Base-by-base conservation (phyloP, 1,140 invertebrate genomes). In the Lepidurus couesii region DNA sequence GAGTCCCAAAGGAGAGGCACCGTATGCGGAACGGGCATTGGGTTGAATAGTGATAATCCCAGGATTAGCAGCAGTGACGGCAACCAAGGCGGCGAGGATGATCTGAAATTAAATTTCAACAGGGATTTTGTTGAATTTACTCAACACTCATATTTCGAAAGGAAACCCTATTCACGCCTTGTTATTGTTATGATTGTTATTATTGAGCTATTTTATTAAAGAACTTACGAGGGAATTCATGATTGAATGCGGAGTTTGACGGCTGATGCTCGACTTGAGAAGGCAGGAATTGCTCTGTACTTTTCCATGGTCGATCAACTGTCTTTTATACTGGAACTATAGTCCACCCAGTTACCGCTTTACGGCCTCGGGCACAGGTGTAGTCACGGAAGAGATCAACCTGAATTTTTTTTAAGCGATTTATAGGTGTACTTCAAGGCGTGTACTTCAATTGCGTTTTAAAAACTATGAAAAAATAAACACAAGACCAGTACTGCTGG, bases 151-250 rank as follows among this genome's bases (percentile, higher is more conserved):
- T 65, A 65, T 65, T 65, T 21, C 13, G 47, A 65, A 6, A n/a
- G 6, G 47, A n/a, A 65, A 21, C 26, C 26, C 1, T 34, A 34
- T 34, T 34, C 26, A 0, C 26, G 26, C 2, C 26, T 34, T 34
- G 2, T 3, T 34, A 24, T 34, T 34, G 2, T 34, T 34, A 1
- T 65, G 7, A 13, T 6, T 65, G 1, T 13, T n/a, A 65, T n/a
- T 4, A 13, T 47, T 47, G 4, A 47, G 45, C 53, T 13, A 65
- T 16, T 0, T 21, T 65, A 47, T 47, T 65, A 13, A n/a, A 65
- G n/a, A 65, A 65, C 53, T 21, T 16, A 65, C 53, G 53, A 65
- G 5, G 53, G 53, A 65, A n/a, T 65, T 65, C 53, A 65, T 65
- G 45, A 13, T 65, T 1, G 53, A 13, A 0, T 65, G 53, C 53